Evolutionary conservation across 2,113 vertebrate genomes (phyloP), one percentile per base, ranked within the genome.

Genomic region (Plotosus lineatus): DNA sequence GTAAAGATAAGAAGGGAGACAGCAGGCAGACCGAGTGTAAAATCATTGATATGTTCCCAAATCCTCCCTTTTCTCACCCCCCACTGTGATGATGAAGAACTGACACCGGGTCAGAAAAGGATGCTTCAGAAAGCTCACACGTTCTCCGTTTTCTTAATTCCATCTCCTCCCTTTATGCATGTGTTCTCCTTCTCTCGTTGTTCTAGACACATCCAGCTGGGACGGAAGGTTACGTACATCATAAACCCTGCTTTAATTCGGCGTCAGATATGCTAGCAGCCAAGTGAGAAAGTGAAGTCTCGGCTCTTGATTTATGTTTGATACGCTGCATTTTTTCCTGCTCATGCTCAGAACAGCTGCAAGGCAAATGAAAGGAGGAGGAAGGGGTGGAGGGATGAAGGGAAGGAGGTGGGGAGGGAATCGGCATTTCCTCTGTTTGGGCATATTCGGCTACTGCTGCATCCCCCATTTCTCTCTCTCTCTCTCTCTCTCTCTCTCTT

Each of bases 261-360:
- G 81, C 75, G 81, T 77, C 83, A 79, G 81, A 82, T 81, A 75
- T 63, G n/a, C 42, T 77, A 55, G 46, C 28, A 58, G 55, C 71
- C 65, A 65, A 42, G 74, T 75, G 75, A 40, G 74, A 72, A 23
- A 73, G 53, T 74, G 77, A 55, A 50, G 76, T 36, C 68, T 61
- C 36, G 63, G 58, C 36, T 74, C 61, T 82, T 86, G 83, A 88
- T 88, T 88, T 88, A 83, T 83, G 78, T 87, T 87, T 83, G 85
- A 87, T 83, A 82, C 36, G 28, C 55, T 56, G 66, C 83, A 85
- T 85, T 87, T 85, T 84, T 84, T 71, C 73, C 66, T 80, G 77
- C 82, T 84, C 84, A 81, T 75, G 75, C 79, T 86, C 75, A 83
- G 77, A 88, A 87, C 85, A 84, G 85, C 85, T 86, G 85, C 81